These are phyloP conservation scores for Poeciliopsis retropinna DNA, from an alignment of 2,113 vertebrate species.

Conservation along the genomic window DNA sequence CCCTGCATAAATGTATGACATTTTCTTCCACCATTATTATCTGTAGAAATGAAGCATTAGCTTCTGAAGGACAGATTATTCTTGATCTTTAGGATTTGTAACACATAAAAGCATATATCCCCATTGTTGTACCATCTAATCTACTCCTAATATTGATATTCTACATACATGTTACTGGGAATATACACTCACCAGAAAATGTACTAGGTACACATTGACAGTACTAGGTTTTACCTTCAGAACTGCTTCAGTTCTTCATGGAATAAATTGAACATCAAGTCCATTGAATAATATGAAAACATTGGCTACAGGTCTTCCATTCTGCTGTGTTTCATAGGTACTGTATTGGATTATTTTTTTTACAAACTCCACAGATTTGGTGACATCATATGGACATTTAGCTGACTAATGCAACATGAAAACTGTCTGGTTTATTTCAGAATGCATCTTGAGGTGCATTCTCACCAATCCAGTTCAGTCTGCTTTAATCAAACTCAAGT, in stretches of 20 bases:
- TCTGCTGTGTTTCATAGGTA: background rate
- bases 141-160: constrained; percentile 12
- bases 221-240: background rate
- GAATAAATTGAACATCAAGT: background rate
- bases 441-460: no score
- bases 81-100: constrained; percentile 30
- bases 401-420: no score
- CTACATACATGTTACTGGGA: background rate
- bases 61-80: constrained; percentile 35
- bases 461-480: no score
- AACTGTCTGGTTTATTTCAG: no score
- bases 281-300: background rate
- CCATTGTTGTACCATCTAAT: constrained; percentile 18
- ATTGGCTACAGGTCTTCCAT: no score
- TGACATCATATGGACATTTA: no score
- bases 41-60: constrained; percentile 43
- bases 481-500: no score
- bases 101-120: constrained; percentile 32
- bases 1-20: constrained; percentile 21
- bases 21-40: constrained; percentile 38
- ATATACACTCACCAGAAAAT: background rate
- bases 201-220: background rate
- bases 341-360: background rate
- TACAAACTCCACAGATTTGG: background rate
- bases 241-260: background rate